Conservation (phyloP, 2,113 vertebrate genomes). For the Carassius auratus region DNA sequence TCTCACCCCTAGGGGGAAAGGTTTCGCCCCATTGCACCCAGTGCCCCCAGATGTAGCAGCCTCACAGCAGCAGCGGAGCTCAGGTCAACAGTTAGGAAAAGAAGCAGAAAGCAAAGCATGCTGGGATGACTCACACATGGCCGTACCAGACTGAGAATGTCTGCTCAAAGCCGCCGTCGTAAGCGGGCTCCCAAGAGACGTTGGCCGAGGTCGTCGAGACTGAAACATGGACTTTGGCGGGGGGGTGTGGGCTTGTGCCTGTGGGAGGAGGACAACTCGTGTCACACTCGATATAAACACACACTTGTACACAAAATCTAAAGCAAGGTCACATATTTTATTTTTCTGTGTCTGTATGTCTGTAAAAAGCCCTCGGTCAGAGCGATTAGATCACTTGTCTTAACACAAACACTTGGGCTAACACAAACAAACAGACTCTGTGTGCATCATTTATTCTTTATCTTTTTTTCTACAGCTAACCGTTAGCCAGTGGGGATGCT, state of each 20-base stretch:
- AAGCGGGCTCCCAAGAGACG: slow-evolving; percentile 92
- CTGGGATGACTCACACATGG: slow-evolving; percentile 99
- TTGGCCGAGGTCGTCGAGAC: slow-evolving; percentile 94
- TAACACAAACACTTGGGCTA: slow-evolving; percentile 13
- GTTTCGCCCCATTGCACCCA: not conserved
- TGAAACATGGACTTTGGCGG: slow-evolving; percentile 83
- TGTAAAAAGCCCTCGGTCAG: slow-evolving; percentile 3
- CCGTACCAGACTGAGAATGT: slow-evolving; percentile 99
- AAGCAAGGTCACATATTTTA: not conserved
- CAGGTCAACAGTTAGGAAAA: slow-evolving; percentile 65
- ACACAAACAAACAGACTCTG: not conserved
- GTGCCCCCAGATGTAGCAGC: slow-evolving; percentile 44
- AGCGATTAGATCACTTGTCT: slow-evolving; percentile 31
- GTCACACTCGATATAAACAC: slow-evolving; percentile 29
- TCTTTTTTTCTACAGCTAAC: slow-evolving; percentile 1
- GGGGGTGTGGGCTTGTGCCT: slow-evolving; percentile 98
- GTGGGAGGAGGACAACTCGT: slow-evolving; percentile 29
- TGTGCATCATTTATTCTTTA: slow-evolving; percentile 30
- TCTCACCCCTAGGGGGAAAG: not conserved
- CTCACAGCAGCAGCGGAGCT: slow-evolving; percentile 45
- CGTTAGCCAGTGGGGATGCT: not conserved
- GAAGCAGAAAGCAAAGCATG: slow-evolving; percentile 98
- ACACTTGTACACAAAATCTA: not conserved
- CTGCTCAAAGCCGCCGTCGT: slow-evolving; percentile 97
- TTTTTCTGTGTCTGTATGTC: not conserved